phyloP scores from a whole-genome alignment of 2,888 invertebrate genomes.

The Eremobia ochroleuca region DNA sequence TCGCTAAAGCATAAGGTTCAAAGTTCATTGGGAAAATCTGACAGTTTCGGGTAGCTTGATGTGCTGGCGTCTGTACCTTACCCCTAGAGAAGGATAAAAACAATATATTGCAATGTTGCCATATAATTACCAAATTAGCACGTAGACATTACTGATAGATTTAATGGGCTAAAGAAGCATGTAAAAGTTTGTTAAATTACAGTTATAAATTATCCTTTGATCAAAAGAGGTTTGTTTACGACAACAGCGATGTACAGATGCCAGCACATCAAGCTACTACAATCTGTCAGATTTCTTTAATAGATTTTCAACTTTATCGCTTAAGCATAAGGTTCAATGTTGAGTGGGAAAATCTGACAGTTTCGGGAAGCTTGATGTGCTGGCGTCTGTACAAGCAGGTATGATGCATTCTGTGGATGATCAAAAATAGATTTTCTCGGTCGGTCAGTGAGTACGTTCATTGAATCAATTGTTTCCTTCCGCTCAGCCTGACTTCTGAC shows the following conservation, averaged over 20 bases:
- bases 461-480: conserved; percentile 88
- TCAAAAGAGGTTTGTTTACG: conserved; percentile 31
- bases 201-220: conserved; percentile 24
- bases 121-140: not conserved
- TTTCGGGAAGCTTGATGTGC: too few relatives aligned
- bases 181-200: not conserved
- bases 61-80: too few relatives aligned
- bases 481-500: conserved; percentile 71
- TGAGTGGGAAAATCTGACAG: too few relatives aligned
- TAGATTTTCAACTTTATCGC: too few relatives aligned
- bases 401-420: conserved; percentile 46
- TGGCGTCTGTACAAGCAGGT: conserved; percentile 37
- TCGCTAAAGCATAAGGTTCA: too few relatives aligned
- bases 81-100: not conserved
- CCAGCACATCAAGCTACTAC: too few relatives aligned
- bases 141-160: not conserved
- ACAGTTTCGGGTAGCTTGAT: too few relatives aligned
- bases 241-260: not conserved
- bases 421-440: conserved; percentile 76
- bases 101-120: not conserved
- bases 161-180: not conserved
- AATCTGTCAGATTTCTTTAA: too few relatives aligned
- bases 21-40: too few relatives aligned
- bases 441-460: conserved; percentile 72
- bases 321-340: too few relatives aligned